Evolutionary conservation across 2,888 invertebrate species (phyloP), one percentile per base, ranked within the genome.

Genomic region (Brenthis hecate): DNA sequence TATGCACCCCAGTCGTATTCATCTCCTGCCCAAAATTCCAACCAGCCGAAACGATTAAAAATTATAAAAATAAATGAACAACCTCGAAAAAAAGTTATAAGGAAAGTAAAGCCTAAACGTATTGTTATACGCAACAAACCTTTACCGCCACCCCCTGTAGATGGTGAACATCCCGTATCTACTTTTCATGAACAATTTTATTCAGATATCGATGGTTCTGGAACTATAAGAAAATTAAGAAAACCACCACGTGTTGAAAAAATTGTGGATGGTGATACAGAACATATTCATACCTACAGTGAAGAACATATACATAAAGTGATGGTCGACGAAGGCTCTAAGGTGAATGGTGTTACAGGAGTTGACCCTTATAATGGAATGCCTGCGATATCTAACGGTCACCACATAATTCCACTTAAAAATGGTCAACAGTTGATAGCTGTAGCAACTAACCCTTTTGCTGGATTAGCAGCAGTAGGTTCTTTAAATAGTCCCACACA

Each of bases 241-340:
- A 92, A 89, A 81, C 93, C 93, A 62, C 92, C 88, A 78, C 85
- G 93, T 75, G 86, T 93, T 57, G 93, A 93, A 81, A 93, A 93
- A 84, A 92, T 92, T 73, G 85, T 93, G 73, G 93, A 93, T 70
- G 93, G 93, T 69, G 88, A 93, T 77, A 92, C 90, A 72, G 93
- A 93, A 81, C 93, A 93, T 72, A 91, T 93, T 72, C 93, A 93
- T 75, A 92, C 92, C 0, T 93, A 92, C 72, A 93, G 89, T 72
- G 93, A 93, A 76, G 93, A 93, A 75, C 93, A 93, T 63, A 87
- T 93, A 66, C 93, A 93, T 73, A 93, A 93, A 75, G 77, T 92
- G 67, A 80, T 91, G 3, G 92, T 82, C 71, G 86, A 88, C 71
- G 85, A 89, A 23, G 83, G 79, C 36, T 74, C 84, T 1, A 87